A percentile compares a stretch with the other conserved stretches of the same genome.
Conservation (phyloP, 2,797 vertebrate genomes). For the Discoglossus pictus region DNA sequence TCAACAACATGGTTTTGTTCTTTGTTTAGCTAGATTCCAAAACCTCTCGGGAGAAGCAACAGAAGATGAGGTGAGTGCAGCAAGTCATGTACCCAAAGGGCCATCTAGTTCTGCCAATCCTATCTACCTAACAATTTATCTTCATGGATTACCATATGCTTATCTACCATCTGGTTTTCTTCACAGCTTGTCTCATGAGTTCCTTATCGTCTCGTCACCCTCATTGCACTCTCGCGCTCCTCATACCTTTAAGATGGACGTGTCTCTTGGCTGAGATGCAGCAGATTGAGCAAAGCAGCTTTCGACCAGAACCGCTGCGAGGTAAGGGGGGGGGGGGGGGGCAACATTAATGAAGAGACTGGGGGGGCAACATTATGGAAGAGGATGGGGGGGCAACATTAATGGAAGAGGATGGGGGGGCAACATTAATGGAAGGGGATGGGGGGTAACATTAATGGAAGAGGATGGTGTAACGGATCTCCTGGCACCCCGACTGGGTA, state of each 20-base stretch:
- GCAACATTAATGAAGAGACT: background rate
- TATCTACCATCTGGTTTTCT: no score
- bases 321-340: slow-evolving; percentile 67
- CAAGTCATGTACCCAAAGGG: no score
- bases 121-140: no score
- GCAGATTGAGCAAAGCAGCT: slow-evolving; percentile 95
- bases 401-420: no score
- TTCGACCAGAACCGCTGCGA: slow-evolving; percentile 92
- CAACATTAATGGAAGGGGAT: no score
- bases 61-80: slow-evolving; percentile 94
- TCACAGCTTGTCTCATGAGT: slow-evolving; percentile 91
- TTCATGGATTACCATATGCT: no score
- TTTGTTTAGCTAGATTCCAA: slow-evolving; percentile 77
- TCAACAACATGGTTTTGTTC: background rate
- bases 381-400: no score
- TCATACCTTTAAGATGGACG: slow-evolving; percentile 97
- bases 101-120: no score
- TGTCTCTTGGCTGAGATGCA: slow-evolving; percentile 97
- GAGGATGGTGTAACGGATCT: no score
- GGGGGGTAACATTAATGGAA: no score
- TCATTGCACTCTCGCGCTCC: slow-evolving; percentile 82
- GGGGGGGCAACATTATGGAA: background rate
- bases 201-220: slow-evolving; percentile 80
- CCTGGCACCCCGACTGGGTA: no score
- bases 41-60: slow-evolving; percentile 87